Evolutionary conservation across 2,113 vertebrate genomes (phyloP), one percentile per base, ranked within the genome.

Genomic region (Channa argus): DNA sequence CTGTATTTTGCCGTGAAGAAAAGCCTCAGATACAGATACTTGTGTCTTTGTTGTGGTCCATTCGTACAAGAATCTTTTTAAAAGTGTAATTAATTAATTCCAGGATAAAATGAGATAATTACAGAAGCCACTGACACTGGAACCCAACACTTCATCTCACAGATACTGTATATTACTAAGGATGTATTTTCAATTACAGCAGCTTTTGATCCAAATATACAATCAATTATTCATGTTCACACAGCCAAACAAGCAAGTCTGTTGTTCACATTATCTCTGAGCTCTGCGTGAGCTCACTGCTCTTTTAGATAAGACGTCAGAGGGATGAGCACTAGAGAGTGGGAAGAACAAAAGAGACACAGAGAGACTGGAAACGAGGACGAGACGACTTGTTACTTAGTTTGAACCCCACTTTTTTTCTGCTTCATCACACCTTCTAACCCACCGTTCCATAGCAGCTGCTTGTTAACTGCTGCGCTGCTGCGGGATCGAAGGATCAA

Each of bases 401-500:
- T 24, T n/a, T 44, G 61, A 74, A 54, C 51, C 12, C 24, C 24
- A 36, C 54, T 54, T 43, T 61, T 24, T 52, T 34, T 34, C 41
- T 38, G 9, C 53, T 74, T 62, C 2, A 65, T 71, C 41, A 63
- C 38, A 66, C 50, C 54, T 71, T 24, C 37, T 9, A 4, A 8
- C 5, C 53, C 7, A 66, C 15, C 0, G 11, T 36, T 36, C 11
- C 4, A 12, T 49, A 51, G 47, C 52, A 47, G 63, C 11, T 24
- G 24, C 63, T 77, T 66, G 43, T 83, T 86, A 77, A 51, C 49
- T 10, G 64, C 49, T 44, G 68, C 34, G 14, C 11, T 3, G 2
- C 67, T 41, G 49, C 49, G 12, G 56, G 46, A 64, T 67, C 64
- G 38, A 63, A 49, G 60, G 65, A 80, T 78, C 73, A 78, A 66